Evolutionary conservation across 2,888 invertebrate genomes (phyloP).

Genomic region (Marronus borbonicus): DNA sequence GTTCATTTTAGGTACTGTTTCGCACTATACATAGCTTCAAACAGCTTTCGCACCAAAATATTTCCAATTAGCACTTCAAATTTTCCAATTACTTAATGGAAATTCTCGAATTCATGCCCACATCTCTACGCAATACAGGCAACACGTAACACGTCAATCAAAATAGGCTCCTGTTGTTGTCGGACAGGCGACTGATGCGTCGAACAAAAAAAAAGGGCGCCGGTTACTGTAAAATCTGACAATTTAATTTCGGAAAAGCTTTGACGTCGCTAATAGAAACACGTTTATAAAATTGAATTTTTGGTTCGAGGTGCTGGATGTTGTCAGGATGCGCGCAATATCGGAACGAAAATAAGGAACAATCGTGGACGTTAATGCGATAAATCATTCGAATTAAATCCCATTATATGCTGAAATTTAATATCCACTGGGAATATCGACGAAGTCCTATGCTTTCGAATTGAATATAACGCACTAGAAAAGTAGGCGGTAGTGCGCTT

Average conservation of each 20-base stretch:
- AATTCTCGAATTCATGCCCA: neutral
- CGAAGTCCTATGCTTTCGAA: too few relatives aligned
- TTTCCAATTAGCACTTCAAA: neutral
- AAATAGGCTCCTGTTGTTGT: constrained; percentile 10
- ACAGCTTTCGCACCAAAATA: neutral
- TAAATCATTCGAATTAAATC: constrained; percentile 35
- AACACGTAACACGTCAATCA: constrained; percentile 33
- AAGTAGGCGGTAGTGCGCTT: too few relatives aligned
- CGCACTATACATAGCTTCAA: too few relatives aligned
- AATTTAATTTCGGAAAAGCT: constrained; percentile 37
- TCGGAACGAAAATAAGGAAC: neutral
- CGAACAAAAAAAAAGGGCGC: neutral
- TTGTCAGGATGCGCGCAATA: constrained; percentile 17
- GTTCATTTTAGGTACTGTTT: too few relatives aligned
- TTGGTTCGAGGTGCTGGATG: neutral
- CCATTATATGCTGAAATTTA: constrained; percentile 19
- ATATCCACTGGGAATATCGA: too few relatives aligned
- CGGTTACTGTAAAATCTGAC: constrained; percentile 17
- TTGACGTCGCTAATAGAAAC: constrained; percentile 35
- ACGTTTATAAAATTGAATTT: constrained; percentile 30
- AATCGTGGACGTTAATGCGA: constrained; percentile 19
- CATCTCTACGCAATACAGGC: neutral
- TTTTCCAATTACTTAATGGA: constrained; percentile 10
- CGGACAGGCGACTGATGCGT: constrained; percentile 10
- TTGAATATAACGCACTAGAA: too few relatives aligned